These are phyloP conservation scores for Helicolenus hilgendorfi DNA, from an alignment of 2,797 vertebrate species.

Conservation along the genomic window DNA sequence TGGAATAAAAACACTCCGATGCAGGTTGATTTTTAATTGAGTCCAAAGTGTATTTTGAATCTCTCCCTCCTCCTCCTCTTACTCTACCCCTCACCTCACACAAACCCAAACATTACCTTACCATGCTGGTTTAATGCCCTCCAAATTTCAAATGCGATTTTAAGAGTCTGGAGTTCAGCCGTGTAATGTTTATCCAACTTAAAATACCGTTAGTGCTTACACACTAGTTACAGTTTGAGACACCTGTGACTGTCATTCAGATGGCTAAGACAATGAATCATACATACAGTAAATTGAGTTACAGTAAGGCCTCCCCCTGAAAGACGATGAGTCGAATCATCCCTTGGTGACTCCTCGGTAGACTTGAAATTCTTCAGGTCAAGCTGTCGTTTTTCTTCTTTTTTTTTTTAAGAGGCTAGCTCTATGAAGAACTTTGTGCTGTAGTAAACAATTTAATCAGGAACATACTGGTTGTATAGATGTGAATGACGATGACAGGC, in stretches of 20 bases:
- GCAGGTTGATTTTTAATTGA: slow-evolving; percentile 80
- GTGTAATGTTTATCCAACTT: slow-evolving; percentile 57
- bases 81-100: slow-evolving; percentile 59
- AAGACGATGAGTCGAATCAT: too few relatives aligned
- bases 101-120: slow-evolving; percentile 67
- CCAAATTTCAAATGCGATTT: slow-evolving; percentile 53
- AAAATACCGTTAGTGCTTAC: slow-evolving; percentile 43
- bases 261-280: slow-evolving; percentile 2
- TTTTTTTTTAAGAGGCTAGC: too few relatives aligned
- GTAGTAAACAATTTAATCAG: too few relatives aligned
- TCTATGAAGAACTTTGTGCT: too few relatives aligned
- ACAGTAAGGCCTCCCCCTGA: too few relatives aligned
- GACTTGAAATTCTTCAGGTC: too few relatives aligned
- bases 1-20: slow-evolving; percentile 82
- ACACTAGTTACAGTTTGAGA: slow-evolving; percentile 12
- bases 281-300: neutral
- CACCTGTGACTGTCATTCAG: neutral
- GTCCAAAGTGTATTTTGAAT: slow-evolving; percentile 74
- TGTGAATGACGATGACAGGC: too few relatives aligned
- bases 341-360: too few relatives aligned
- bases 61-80: slow-evolving; percentile 13
- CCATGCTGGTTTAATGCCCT: slow-evolving; percentile 40
- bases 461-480: too few relatives aligned
- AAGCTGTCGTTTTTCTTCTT: too few relatives aligned
- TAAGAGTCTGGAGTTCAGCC: slow-evolving; percentile 44